Evolutionary conservation across 2,888 invertebrate species (phyloP), one percentile per base, ranked within the genome.

Genomic region (Laothoe populi): DNA sequence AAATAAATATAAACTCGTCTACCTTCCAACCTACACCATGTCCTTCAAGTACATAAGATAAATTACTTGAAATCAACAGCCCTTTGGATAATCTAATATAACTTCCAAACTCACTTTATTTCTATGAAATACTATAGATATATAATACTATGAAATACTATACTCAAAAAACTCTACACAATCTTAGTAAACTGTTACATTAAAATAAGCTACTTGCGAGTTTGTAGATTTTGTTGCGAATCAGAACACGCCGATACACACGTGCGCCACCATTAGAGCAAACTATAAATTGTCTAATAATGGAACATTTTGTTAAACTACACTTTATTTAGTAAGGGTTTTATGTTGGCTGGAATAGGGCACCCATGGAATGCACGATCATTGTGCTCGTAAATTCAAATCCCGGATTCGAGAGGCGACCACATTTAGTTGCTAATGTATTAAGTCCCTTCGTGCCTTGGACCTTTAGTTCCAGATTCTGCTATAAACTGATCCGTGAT

Each of bases 261-360:
- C 48, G 48, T n/a, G 7, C n/a, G 26, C 26, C 16, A 49, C 13
- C 5, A n/a, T 48, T n/a, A 13, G 7, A 26, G 24, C n/a, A 26
- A 49, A 49, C 24, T 49, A 49, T 49, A 49, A 24, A 49, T 49
- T 26, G n/a, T 13, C 8, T 13, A n/a, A 24, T 49, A 26, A 16
- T 48, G 8, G 42, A 4, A 49, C 24, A n/a, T 49, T 49, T 16
- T 13, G 16, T 7, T 26, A 49, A 2, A 49, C 48, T 49, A 16
- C 0, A 44, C 16, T 44, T 44, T 35, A 4, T 35, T 35, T 4
- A 35, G 35, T 8, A 35, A 35, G 35, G 7, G 35, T 10, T 35
- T 44, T 44, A 44, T 44, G 5, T 16, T 19, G 16, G 42, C n/a
- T 4, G 1, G 40, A n/a, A n/a, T 40, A 16, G 16, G 16, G 16